Percentiles rank a stretch among this genome's conserved stretches.
These are phyloP conservation scores for Actinostola sp. DNA, from an alignment of 92 coral and sea anemone species.

Conservation along the genomic window DNA sequence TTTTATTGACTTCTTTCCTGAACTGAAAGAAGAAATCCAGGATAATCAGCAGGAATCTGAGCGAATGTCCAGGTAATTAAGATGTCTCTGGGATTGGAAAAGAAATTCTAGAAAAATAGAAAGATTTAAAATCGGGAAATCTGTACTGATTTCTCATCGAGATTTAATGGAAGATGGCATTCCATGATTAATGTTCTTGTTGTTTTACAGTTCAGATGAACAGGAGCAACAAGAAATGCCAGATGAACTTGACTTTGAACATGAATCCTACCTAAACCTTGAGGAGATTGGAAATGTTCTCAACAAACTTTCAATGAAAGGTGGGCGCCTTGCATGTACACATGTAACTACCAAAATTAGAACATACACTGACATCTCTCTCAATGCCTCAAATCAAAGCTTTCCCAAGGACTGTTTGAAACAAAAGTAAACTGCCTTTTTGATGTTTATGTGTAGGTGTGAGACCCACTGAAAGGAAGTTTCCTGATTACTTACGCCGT, in stretches of 20 bases:
- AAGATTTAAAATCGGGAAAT: too few relatives aligned
- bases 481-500: conserved; percentile 40
- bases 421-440: too few relatives aligned
- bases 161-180: too few relatives aligned
- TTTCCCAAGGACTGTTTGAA: too few relatives aligned
- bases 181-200: too few relatives aligned
- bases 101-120: not conserved
- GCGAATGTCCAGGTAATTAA: not conserved
- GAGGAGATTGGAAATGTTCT: conserved; percentile 63
- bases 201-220: not conserved
- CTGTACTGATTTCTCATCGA: too few relatives aligned
- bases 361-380: too few relatives aligned
- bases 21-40: conserved; percentile 19
- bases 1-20: conserved; percentile 35
- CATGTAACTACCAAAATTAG: too few relatives aligned
- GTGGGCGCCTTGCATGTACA: too few relatives aligned
- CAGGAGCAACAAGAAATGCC: conserved; percentile 7
- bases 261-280: conserved; percentile 51
- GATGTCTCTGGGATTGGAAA: not conserved
- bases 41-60: conserved; percentile 12
- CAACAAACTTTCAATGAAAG: conserved; percentile 31
- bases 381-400: too few relatives aligned
- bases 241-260: conserved; percentile 4
- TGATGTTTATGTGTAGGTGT: conserved; percentile 14
- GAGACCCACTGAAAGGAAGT: conserved; percentile 2